These are phyloP conservation scores for Hoplodrina ambigua DNA, from an alignment of 2,888 invertebrate species.

Conservation along the genomic window DNA sequence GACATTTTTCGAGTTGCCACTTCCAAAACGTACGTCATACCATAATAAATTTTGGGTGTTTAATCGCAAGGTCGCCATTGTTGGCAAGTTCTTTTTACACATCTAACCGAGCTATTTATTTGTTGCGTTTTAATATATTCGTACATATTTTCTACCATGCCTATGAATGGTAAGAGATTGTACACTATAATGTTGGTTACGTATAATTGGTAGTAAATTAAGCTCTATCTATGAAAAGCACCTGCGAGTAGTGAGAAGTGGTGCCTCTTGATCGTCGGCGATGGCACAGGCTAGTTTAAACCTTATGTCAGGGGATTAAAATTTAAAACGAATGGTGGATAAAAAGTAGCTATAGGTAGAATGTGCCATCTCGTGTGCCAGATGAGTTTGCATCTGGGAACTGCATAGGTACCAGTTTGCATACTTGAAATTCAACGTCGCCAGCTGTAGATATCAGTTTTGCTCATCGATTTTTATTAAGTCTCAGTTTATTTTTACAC, in stretches of 20 bases:
- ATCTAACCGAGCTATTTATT: no score
- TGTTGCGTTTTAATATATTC: conserved; percentile 21
- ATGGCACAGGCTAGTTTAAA: conserved; percentile 23
- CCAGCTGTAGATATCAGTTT: conserved; percentile 77
- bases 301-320: conserved; percentile 40
- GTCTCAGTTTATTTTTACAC: conserved; percentile 67
- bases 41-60: conserved; percentile 30
- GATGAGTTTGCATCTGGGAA: conserved; percentile 73
- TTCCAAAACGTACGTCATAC: conserved; percentile 32
- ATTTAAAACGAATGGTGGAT: conserved; percentile 44
- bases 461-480: conserved; percentile 75
- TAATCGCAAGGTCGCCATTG: no score
- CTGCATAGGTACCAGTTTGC: conserved; percentile 69
- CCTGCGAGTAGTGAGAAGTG: conserved; percentile 59
- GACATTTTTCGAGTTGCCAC: conserved; percentile 28
- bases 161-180: conserved; percentile 54
- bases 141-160: conserved; percentile 27
- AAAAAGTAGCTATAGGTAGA: conserved; percentile 33
- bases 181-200: conserved; percentile 50
- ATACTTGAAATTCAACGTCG: conserved; percentile 76
- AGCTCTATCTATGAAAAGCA: conserved; percentile 62
- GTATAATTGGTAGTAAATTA: conserved; percentile 62
- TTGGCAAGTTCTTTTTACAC: no score
- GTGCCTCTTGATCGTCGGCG: conserved; percentile 38
- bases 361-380: conserved; percentile 54